These are phyloP conservation scores for Puntigrus tetrazona DNA, from an alignment of 2,113 vertebrate genomes.

Conservation along the genomic window DNA sequence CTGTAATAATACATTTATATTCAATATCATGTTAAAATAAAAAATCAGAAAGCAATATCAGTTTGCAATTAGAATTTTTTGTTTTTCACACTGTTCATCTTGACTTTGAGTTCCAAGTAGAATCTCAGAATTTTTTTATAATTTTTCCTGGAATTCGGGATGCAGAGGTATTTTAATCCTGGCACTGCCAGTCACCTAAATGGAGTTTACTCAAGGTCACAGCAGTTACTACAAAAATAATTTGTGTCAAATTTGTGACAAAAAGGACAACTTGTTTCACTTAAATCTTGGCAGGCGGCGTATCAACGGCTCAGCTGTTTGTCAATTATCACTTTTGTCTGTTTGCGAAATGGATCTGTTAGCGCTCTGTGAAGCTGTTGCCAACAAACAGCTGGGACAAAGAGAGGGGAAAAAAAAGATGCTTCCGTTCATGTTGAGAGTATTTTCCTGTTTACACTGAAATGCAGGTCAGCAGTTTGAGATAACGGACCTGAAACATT, in stretches of 20 bases:
- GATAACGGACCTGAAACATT: slow-evolving; percentile 38
- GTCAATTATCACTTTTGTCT: slow-evolving; percentile 8
- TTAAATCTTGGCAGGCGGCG: background rate
- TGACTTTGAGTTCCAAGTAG: background rate
- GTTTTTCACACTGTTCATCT: background rate
- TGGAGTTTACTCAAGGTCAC: background rate
- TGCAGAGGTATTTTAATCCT: slow-evolving; percentile 15
- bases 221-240: slow-evolving; percentile 13
- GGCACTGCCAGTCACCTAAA: background rate
- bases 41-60: background rate
- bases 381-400: slow-evolving; percentile 59
- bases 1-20: background rate
- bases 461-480: slow-evolving; percentile 65
- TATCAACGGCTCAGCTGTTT: slow-evolving; percentile 19
- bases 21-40: background rate
- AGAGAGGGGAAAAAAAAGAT: slow-evolving; percentile 69
- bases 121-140: background rate
- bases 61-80: background rate
- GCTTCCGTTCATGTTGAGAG: slow-evolving; percentile 72
- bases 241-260: background rate
- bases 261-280: background rate
- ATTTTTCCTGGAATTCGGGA: background rate
- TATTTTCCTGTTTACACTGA: slow-evolving; percentile 78
- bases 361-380: slow-evolving; percentile 22
- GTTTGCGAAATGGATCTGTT: slow-evolving; percentile 21